These are phyloP conservation scores for Petrosia ficiformis DNA, from an alignment of 37 sponge, comb jelly and placozoan species.

Conservation along the genomic window DNA sequence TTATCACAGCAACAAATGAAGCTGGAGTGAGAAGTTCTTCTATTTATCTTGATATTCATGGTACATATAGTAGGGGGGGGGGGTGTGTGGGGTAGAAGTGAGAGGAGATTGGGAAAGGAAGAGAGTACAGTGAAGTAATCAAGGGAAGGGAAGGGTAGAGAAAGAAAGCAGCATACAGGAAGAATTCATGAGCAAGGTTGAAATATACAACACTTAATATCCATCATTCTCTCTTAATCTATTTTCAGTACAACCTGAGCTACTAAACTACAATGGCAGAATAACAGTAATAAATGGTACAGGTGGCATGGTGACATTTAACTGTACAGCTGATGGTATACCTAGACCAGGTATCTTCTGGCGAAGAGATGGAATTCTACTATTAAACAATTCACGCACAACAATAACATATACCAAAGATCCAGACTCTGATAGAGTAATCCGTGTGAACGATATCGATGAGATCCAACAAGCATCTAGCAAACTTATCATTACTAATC, in stretches of 20 bases:
- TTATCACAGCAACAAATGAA: slow-evolving; percentile 3
- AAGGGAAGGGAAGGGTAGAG: no score
- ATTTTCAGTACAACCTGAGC: slow-evolving; percentile 5
- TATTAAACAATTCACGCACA: background rate
- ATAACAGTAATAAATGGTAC: background rate
- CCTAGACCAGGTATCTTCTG: slow-evolving; percentile 28
- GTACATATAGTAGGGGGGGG: background rate
- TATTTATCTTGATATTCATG: background rate
- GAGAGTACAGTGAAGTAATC: no score
- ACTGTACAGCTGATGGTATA: slow-evolving; percentile 38
- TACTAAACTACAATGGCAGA: background rate
- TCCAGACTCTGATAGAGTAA: background rate
- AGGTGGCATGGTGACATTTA: background rate
- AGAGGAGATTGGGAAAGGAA: no score
- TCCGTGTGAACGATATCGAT: background rate
- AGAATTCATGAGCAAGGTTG: no score
- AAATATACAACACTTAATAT: no score
- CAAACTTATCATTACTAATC: slow-evolving; percentile 12
- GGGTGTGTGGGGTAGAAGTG: no score
- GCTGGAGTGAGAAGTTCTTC: background rate
- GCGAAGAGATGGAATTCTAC: slow-evolving; percentile 15
- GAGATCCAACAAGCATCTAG: slow-evolving; percentile 10
- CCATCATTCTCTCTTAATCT: background rate
- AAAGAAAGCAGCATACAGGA: no score
- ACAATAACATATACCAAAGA: background rate